Conservation (phyloP, 2,797 vertebrate species). For the Ibycter americanus region DNA sequence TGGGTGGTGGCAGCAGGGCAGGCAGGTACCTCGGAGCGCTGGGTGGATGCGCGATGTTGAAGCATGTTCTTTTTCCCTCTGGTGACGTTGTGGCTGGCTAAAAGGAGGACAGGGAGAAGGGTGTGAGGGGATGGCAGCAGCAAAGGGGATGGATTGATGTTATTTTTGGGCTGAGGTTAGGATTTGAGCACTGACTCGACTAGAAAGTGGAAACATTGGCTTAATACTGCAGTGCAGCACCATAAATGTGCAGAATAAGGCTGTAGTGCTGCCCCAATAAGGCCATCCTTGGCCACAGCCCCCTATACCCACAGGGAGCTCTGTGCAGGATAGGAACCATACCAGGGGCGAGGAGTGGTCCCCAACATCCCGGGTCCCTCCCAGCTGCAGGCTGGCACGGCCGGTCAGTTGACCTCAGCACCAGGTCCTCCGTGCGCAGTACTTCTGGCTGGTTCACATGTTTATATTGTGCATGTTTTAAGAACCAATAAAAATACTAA, state of each 20-base stretch:
- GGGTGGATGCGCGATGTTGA: not conserved
- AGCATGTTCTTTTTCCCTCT: not conserved
- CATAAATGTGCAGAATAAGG: conserved; percentile 9
- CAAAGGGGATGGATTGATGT: not conserved
- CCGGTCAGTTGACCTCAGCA: not conserved
- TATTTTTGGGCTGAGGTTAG: conserved; percentile 19
- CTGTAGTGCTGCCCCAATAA: not conserved
- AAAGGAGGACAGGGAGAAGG: not conserved
- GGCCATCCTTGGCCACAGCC: not conserved
- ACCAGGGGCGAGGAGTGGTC: not conserved
- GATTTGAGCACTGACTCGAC: not conserved
- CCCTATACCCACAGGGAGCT: not conserved
- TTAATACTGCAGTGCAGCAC: not conserved
- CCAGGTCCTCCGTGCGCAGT: not conserved
- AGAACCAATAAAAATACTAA: conserved; percentile 22
- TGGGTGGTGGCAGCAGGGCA: not conserved
- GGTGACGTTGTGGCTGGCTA: not conserved
- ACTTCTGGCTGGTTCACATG: not conserved
- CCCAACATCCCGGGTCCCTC: not conserved
- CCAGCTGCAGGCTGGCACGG: not conserved
- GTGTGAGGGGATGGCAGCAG: not conserved
- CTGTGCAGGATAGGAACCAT: not conserved
- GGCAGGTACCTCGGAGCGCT: not conserved
- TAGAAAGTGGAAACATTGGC: conserved; percentile 50
- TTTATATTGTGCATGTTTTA: conserved; percentile 11